Base-by-base conservation (phyloP, 2,797 vertebrate species). In the Propithecus deckenii region DNA sequence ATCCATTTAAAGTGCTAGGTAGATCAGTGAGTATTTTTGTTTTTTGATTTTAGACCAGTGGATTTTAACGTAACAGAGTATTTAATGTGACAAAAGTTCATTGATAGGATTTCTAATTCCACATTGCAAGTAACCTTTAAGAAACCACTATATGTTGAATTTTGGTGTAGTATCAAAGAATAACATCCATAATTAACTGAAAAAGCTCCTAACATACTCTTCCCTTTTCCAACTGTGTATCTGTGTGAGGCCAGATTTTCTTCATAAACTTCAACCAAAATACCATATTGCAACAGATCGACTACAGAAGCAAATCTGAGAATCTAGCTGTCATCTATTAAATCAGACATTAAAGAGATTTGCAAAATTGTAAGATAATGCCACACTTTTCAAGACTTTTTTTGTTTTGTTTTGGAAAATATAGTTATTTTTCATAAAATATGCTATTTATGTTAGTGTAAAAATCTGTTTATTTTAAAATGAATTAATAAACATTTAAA, bases 221-320 rank as follows among this genome's bases (percentile, higher is more conserved):
- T 76, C 20, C 43, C 17, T 84, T 83, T 86, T 89, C 35, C 7
- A 90, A 43, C 57, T 86, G 28, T 14, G 20, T 69, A 59, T 32
- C 35, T 87, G 41, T 25, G 2, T 46, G 38, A 85, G 80, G 43
- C 59, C n/a, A 95, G 69, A 52, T 79, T 89, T 92, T 87, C 57
- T 89, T 92, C 61, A 38, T 93, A 85, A 94, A 84, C 38, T 78
- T 95, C 75, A 83, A n/a, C 14, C 61, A 85, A 79, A 91, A 74
- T 81, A 38, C 17, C 18, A 0, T 67, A 59, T 88, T 50, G 67
- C 22, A 86, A 18, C 30, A 91, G 43, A 69, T 32, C 48, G 55
- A 76, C 48, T 84, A 8, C 23, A 92, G 63, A 83, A 74, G 32
- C 50, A 32, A 2, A 1, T 81, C 18, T 41, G 22, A 50, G 38